Conservation (phyloP, 2,113 vertebrate genomes). For the Propithecus coquereli region DNA sequence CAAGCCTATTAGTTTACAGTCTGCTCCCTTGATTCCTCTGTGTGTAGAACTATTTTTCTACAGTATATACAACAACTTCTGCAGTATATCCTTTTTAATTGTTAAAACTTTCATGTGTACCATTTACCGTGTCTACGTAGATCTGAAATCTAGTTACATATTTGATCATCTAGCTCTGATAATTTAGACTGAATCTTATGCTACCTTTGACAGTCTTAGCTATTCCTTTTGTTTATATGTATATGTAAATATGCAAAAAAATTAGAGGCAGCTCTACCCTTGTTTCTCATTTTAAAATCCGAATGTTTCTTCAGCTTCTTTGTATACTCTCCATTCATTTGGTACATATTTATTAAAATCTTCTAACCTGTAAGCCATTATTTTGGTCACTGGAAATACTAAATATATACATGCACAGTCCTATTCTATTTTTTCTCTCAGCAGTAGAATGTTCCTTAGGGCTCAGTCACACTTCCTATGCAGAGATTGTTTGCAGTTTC, state of each 20-base stretch:
- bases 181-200: neutral
- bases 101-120: neutral
- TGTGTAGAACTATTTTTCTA: neutral
- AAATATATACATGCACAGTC: neutral
- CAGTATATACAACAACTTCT: neutral
- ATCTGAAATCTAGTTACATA: neutral
- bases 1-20: neutral
- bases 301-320: neutral
- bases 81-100: neutral
- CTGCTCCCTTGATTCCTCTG: neutral
- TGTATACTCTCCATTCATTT: neutral
- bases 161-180: neutral
- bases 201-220: neutral
- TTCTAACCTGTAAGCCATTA: neutral
- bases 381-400: neutral
- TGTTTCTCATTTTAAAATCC: slow-evolving; percentile 11
- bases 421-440: neutral
- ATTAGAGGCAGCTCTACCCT: neutral
- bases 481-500: neutral
- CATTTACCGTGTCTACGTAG: neutral
- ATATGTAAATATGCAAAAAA: neutral
- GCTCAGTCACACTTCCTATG: neutral
- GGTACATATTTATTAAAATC: neutral
- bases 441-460: neutral
- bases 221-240: neutral